A percentile compares a stretch with the other conserved stretches of the same genome.
These are phyloP conservation scores for Acholoe squamosa DNA, from an alignment of 2,888 invertebrate species.

Conservation along the genomic window DNA sequence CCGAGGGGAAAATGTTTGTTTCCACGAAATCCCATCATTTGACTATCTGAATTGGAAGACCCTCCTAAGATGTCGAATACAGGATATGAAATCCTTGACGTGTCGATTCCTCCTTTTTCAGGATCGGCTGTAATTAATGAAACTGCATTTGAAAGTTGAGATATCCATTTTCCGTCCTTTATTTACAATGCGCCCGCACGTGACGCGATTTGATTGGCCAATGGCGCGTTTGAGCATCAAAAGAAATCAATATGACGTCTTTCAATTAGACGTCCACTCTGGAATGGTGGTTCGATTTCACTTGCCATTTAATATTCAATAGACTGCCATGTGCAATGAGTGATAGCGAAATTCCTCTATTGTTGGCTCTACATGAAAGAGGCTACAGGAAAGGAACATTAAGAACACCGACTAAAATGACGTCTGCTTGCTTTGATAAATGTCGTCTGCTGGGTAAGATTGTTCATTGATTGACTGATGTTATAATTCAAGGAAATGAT, in stretches of 20 bases:
- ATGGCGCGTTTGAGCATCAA: neutral
- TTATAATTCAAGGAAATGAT: neutral
- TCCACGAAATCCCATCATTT: neutral
- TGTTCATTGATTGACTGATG: neutral
- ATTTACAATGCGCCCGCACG: neutral
- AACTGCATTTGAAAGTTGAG: neutral
- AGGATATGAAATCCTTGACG: neutral
- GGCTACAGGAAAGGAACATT: neutral
- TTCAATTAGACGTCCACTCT: neutral
- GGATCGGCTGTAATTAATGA: neutral
- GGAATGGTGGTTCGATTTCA: neutral
- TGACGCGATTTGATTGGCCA: neutral
- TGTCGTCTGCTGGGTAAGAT: neutral
- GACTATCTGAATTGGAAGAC: neutral
- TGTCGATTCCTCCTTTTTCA: no score
- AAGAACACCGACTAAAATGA: neutral
- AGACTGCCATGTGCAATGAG: slow-evolving; percentile 13
- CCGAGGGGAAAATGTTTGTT: neutral
- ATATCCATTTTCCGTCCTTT: neutral
- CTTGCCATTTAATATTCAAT: slow-evolving; percentile 19
- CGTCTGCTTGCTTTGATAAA: slow-evolving; percentile 11
- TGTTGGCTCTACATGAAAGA: neutral
- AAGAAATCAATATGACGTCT: neutral
- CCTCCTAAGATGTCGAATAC: neutral
- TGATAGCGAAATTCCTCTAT: neutral